Base-by-base conservation (phyloP, 2,797 vertebrate species). In the Hydrolagus colliei region DNA sequence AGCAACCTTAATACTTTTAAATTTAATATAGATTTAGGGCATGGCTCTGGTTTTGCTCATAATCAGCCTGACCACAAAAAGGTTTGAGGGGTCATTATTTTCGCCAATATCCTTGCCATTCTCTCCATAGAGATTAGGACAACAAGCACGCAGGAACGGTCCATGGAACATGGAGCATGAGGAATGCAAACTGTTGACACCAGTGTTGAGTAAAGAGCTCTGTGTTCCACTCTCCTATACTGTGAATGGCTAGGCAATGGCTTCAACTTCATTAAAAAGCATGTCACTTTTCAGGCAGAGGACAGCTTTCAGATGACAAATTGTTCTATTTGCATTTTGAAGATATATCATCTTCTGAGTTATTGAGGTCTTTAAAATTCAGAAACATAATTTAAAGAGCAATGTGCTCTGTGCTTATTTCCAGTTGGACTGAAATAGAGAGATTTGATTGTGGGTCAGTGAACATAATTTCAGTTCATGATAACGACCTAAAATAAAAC, bases 211-310 rank as follows among this genome's bases (percentile, higher is more conserved):
- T 18, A 3, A 14, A 41, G 20, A 41, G 79, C 18, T 52, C 79
- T 12, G 62, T 80, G 79, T 27, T 80, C 35, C 41, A 67, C 71
- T 16, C 10, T 84, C 65, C 35, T 18, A 71, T 68, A 52, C 27
- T 10, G 16, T 10, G 32, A 84, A 41, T 52, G 79, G 27, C 20
- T 10, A 71, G 65, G 65, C 20, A 84, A n/a, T 84, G n/a, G 16
- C 67, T 68, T 84, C 41, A 41, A 12, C 65, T 84, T 84, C 32
- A 84, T 84, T 68, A 71, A 71, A 67, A 84, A 52, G 65, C 79
- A 71, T 71, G 65, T 18, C 63, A 71, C 79, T 84, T 84, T 71
- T 68, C 79, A 84, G 27, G 68, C 3, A 52, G 14, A 67, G 65
- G 32, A 71, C 65, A 84, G 79, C 16, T 18, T 63, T 82, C 10